These are phyloP conservation scores for Mesoligia furuncula DNA, from an alignment of 2,888 invertebrate species.

Conservation along the genomic window DNA sequence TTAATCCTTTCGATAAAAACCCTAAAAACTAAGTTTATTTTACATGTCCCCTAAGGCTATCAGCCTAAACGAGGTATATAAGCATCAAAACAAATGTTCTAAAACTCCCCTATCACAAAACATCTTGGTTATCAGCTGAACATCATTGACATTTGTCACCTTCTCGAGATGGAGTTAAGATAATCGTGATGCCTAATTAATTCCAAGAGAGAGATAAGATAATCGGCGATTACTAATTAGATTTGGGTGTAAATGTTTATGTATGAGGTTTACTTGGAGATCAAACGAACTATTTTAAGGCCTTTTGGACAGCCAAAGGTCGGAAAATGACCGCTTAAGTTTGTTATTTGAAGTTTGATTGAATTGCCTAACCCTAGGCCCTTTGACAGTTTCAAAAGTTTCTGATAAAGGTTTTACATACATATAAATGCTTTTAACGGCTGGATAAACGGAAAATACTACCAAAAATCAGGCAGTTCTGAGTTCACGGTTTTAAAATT, in stretches of 20 bases:
- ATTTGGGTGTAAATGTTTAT: conserved; percentile 27
- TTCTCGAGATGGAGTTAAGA: conserved; percentile 34
- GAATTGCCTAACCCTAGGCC: neutral
- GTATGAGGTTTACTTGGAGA: conserved; percentile 14
- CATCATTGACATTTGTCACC: conserved; percentile 53
- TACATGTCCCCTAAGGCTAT: conserved; percentile 23
- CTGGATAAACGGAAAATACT: neutral
- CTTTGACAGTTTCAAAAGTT: conserved; percentile 10
- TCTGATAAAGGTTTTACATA: neutral
- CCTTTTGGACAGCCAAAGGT: conserved; percentile 1
- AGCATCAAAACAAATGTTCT: conserved; percentile 27
- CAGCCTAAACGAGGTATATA: conserved; percentile 36
- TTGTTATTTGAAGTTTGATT: neutral
- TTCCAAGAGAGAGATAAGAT: conserved; percentile 35
- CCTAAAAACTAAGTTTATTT: conserved; percentile 11
- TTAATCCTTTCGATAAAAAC: no score
- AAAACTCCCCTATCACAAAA: conserved; percentile 28
- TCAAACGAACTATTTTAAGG: conserved; percentile 22
- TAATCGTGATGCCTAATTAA: conserved; percentile 47
- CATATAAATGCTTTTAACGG: neutral
- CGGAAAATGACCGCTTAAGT: neutral
- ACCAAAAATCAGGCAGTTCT: neutral
- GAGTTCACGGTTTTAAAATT: neutral
- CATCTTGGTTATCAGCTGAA: conserved; percentile 40
- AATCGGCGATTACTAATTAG: conserved; percentile 17